These are phyloP conservation scores for Lycophotia porphyrea DNA, from an alignment of 2,888 invertebrate species.

Conservation along the genomic window DNA sequence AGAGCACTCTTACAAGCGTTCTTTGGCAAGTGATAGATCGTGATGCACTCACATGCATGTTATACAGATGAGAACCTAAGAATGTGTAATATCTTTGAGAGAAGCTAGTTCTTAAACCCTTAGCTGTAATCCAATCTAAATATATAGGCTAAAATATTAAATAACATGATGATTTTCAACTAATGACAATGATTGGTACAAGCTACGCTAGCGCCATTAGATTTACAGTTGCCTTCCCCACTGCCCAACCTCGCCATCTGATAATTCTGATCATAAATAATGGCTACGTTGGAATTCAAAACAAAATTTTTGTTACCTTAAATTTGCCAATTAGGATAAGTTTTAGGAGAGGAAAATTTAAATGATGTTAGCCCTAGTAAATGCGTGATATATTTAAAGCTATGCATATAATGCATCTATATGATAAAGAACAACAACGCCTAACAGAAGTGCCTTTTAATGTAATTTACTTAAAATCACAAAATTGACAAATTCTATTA, in stretches of 20 bases:
- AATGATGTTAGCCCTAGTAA: conserved; percentile 5
- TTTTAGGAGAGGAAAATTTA: conserved; percentile 16
- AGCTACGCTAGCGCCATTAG: not conserved
- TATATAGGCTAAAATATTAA: no score
- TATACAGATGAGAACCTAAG: no score
- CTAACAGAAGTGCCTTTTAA: conserved; percentile 32
- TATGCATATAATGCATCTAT: conserved; percentile 49
- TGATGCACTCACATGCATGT: no score
- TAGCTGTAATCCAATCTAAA: no score
- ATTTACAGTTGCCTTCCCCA: not conserved
- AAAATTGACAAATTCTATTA: conserved; percentile 1
- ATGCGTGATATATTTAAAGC: conserved; percentile 53
- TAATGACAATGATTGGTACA: not conserved
- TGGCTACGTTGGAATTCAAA: not conserved
- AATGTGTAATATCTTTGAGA: no score
- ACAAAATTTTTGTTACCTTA: conserved; percentile 28
- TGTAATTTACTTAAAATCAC: conserved; percentile 31
- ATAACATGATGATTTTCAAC: not conserved
- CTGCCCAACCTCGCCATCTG: not conserved
- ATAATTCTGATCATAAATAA: not conserved
- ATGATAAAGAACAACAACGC: not conserved
- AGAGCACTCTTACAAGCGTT: no score
- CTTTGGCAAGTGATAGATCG: no score
- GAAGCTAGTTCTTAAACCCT: no score
- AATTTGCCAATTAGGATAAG: conserved; percentile 22